Evolutionary conservation across 2,113 vertebrate species (phyloP), one percentile per base, ranked within the genome.

Genomic region (Mungos mungo): DNA sequence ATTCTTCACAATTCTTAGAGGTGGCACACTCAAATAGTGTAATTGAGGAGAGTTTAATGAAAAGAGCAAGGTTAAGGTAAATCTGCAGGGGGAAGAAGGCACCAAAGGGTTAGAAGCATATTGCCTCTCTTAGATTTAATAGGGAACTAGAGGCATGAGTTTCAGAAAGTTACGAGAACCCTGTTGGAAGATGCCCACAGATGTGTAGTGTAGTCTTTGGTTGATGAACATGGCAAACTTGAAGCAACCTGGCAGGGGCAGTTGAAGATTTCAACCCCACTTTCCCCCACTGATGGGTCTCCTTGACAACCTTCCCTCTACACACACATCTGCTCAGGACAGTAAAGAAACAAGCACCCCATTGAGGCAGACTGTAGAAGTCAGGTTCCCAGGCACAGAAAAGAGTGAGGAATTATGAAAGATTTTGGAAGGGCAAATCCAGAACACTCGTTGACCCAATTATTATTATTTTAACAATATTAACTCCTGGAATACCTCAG

Each of bases 121-220:
- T 54, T 81, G 29, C 23, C 10, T 66, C 12, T 11, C 13, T 19
- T 50, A 57, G 16, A 14, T 52, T 11, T 72, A 27, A 66, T 15
- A 7, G 9, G 13, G 1, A 54, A 11, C 1, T 25, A 0, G 31
- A 33, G 23, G 10, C 27, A 2, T 63, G 50, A 6, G 18, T 38
- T 92, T 69, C 72, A 74, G 88, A 81, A 92, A 27, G 35, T 71
- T 25, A 60, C 57, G 29, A 95, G 29, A 92, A 3, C 14, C 2
- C 35, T 79, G 7, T 13, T 90, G 33, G 38, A 90, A 65, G 12
- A 71, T 7, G 5, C 11, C 8, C 47, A 29, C 13, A 82, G 38
- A 29, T 9, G 15, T 60, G 4, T 27, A 65, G n/a, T 45, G 29
- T 52, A 57, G 5, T 3, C 27, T 54, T 88, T 38, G n/a, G 4